Conservation (phyloP, 2,113 vertebrate genomes). For the Trematocara nigrifrons region DNA sequence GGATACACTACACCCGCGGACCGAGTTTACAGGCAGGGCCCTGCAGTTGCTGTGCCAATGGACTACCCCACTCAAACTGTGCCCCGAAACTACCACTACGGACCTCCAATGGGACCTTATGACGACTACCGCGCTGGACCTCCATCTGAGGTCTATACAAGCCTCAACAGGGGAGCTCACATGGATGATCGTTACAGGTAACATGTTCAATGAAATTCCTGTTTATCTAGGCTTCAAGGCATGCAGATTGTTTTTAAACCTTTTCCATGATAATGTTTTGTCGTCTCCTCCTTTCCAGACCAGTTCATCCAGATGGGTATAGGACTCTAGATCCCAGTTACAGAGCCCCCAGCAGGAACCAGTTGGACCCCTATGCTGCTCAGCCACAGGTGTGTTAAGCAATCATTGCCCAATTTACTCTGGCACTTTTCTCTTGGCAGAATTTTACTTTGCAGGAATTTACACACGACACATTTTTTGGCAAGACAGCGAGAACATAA, state of each 20-base stretch:
- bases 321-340: slow-evolving; percentile 80
- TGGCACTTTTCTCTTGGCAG: neutral
- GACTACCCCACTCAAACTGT: slow-evolving; percentile 86
- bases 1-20: slow-evolving; percentile 81
- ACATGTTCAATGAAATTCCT: neutral
- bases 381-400: slow-evolving; percentile 74
- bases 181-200: slow-evolving; percentile 88
- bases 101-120: slow-evolving; percentile 71
- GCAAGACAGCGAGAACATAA: accelerated
- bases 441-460: neutral
- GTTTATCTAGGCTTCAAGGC: neutral
- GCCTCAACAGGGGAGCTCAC: slow-evolving; percentile 81
- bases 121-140: slow-evolving; percentile 75
- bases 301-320: slow-evolving; percentile 70
- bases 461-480: accelerated
- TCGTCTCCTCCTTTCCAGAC: slow-evolving; percentile 26
- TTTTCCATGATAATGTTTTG: neutral
- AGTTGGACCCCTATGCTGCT: slow-evolving; percentile 86
- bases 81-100: slow-evolving; percentile 91
- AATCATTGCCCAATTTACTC: neutral
- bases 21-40: slow-evolving; percentile 77
- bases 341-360: slow-evolving; percentile 83
- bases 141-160: slow-evolving; percentile 79
- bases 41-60: slow-evolving; percentile 51
- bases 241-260: neutral